Conservation (phyloP, 1,140 invertebrate species). For the Pseudomyrmex cubaensis region DNA sequence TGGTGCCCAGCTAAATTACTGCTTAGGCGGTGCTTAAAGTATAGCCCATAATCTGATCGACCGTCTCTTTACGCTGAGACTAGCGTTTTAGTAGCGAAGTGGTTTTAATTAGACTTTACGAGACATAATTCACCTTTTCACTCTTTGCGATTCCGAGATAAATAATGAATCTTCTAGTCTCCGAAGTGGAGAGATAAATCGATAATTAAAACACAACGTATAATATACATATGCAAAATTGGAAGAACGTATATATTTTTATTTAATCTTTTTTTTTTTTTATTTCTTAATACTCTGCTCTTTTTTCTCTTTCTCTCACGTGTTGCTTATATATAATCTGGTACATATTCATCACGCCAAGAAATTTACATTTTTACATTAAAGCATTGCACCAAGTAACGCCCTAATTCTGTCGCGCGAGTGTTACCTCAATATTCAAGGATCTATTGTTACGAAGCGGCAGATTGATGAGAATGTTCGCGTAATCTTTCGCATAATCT, state of each 20-base stretch:
- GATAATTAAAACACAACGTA: not conserved
- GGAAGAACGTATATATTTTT: not conserved
- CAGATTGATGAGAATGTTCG: not conserved
- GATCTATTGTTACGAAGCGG: constrained; percentile 1
- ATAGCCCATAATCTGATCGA: constrained; percentile 52
- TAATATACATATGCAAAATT: not conserved
- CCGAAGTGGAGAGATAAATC: not conserved
- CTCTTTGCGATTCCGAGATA: constrained; percentile 11
- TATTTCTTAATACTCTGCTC: too few species aligned
- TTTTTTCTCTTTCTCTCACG: not conserved
- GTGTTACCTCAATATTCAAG: constrained; percentile 41
- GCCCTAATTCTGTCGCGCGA: constrained; percentile 14
- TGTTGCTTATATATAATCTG: constrained; percentile 16
- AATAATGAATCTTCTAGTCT: constrained; percentile 13
- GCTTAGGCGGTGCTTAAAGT: constrained; percentile 57
- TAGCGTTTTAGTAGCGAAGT: constrained; percentile 34
- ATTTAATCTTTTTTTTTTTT: constrained; percentile 23
- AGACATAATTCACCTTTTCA: constrained; percentile 29
- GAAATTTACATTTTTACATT: constrained; percentile 43
- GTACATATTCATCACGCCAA: constrained; percentile 24
- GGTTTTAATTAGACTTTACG: constrained; percentile 51
- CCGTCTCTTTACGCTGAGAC: constrained; percentile 52
- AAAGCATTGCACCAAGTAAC: constrained; percentile 34
- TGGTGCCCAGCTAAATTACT: constrained; percentile 54
- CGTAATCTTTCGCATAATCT: constrained; percentile 22